Percentiles rank a stretch among this genome's conserved stretches.
Conservation (phyloP, 2,888 invertebrate species). For the Lasioglossum oenotherae region DNA sequence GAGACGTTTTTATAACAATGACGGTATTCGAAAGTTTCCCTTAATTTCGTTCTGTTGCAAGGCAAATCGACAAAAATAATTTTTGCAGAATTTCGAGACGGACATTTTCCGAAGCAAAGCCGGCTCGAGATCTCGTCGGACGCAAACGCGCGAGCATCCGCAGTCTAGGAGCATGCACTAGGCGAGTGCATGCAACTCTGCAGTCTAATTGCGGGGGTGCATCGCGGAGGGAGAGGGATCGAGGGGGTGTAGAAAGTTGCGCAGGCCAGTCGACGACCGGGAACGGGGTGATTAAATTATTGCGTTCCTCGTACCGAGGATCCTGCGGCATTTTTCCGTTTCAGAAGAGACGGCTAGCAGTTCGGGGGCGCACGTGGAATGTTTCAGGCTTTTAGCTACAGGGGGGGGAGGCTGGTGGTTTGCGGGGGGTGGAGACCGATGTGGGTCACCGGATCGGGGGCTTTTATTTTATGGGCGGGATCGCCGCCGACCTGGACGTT, state of each 20-base stretch:
- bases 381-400: conserved; percentile 17
- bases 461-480: conserved; percentile 46
- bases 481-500: conserved; percentile 41
- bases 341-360: background rate
- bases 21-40: too few species aligned
- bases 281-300: conserved; percentile 11
- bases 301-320: background rate
- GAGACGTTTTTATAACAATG: too few species aligned
- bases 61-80: too few species aligned
- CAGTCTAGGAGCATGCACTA: background rate
- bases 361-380: background rate
- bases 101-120: background rate
- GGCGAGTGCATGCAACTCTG: background rate
- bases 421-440: conserved; percentile 13
- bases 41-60: too few species aligned
- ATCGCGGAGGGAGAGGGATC: background rate
- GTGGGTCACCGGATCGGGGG: conserved; percentile 45
- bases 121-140: background rate
- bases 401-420: background rate
- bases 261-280: conserved; percentile 12
- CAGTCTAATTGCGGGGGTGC: conserved; percentile 5
- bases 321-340: conserved; percentile 16
- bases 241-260: background rate
- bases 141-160: background rate
- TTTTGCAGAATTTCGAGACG: too few species aligned